Evolutionary conservation across 1,140 invertebrate species (phyloP), one percentile per base, ranked within the genome.

Genomic region (Zaprionus capensis): DNA sequence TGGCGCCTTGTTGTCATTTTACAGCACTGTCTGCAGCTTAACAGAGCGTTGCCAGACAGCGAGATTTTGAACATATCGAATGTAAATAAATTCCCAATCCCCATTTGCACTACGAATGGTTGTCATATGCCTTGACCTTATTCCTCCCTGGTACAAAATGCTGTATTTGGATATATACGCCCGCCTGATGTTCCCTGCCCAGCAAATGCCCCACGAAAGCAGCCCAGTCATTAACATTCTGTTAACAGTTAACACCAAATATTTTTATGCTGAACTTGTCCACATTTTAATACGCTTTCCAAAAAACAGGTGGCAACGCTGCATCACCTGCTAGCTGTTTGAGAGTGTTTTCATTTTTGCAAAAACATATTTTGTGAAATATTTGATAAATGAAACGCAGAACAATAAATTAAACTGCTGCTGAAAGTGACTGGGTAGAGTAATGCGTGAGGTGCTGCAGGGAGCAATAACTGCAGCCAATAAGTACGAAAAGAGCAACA

Each of bases 311-410:
- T 73, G 71, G 71, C 71, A 73, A 73, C 71, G 71, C 65, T 57
- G n/a, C 6, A 55, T 55, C 72, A 75, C 67, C 72, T 75, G 71
- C 72, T 64, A 51, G 67, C 11, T 28, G 65, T 36, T 15, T 31
- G 17, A 56, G 17, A 69, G 71, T 75, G 72, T 75, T 75, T 64
- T 75, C 70, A 58, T 59, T 49, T 63, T 38, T 22, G 34, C 59
- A 24, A 44, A 31, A 44, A 38, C 69, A 71, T 75, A 75, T 71
- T 75, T 75, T 20, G 20, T 22, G 22, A 46, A 59, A 65, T 59
- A 38, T 5, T 24, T 55, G 9, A 58, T 26, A 41, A 71, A n/a
- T 15, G 6, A 22, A 58, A 44, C 12, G 31, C 36, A 53, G 31
- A 58, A 17, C 15, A 22, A 26, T 14, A 49, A 58, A 3, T 49